Percentiles rank a stretch among this genome's conserved stretches.
Evolutionary conservation across 2,113 vertebrate genomes (phyloP).

Genomic region (Falco punctatus): DNA sequence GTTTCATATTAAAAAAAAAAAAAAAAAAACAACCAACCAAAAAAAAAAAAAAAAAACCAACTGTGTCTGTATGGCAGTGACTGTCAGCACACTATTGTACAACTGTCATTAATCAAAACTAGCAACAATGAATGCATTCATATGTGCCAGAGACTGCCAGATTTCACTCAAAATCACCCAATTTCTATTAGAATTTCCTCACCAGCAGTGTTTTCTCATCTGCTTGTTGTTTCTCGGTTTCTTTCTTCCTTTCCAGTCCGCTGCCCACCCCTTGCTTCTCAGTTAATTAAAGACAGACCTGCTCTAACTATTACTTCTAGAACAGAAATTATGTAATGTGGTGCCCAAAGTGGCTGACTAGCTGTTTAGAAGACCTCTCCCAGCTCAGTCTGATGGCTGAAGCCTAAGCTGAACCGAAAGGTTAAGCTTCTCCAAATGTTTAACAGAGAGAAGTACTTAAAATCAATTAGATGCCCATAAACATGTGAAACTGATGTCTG

Average conservation of each 20-base stretch:
- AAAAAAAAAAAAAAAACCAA: constrained; percentile 39
- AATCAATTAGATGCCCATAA: constrained; percentile 11
- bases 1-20: constrained; percentile 73
- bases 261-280: neutral
- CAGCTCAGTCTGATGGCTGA: neutral
- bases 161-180: constrained; percentile 72
- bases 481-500: neutral
- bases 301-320: neutral
- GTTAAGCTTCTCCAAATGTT: constrained; percentile 31
- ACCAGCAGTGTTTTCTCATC: constrained; percentile 65
- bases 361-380: neutral
- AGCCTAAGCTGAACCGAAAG: constrained; percentile 3
- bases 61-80: constrained; percentile 61
- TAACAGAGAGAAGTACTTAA: constrained; percentile 47
- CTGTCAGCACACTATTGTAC: constrained; percentile 76
- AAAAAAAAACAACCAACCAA: neutral
- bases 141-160: constrained; percentile 64
- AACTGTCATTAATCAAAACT: constrained; percentile 81
- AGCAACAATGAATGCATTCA: constrained; percentile 76
- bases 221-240: constrained; percentile 36
- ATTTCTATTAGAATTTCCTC: constrained; percentile 67
- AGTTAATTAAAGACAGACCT: constrained; percentile 60
- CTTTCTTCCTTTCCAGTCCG: neutral
- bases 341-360: neutral
- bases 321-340: neutral